phyloP scores from a whole-genome alignment of 1,140 invertebrate genomes.

The Heliconius nattereri region DNA sequence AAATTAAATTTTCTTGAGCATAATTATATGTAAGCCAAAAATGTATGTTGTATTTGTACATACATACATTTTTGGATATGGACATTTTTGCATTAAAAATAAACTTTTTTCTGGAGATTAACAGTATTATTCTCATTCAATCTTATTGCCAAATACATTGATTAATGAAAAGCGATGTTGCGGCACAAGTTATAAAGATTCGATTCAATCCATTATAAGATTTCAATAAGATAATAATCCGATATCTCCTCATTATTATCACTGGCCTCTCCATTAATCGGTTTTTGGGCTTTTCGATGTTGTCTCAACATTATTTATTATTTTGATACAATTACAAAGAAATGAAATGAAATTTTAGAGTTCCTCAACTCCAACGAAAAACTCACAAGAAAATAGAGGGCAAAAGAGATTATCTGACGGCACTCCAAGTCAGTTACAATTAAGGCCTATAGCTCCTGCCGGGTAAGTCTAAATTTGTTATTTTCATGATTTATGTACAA shows the following conservation, averaged over 20 bases:
- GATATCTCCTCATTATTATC: background rate
- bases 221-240: background rate
- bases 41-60: no score
- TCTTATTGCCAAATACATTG: no score
- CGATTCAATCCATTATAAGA: no score
- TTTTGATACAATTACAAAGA: background rate
- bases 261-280: constrained; percentile 30
- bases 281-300: constrained; percentile 39
- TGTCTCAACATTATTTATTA: background rate
- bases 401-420: constrained; percentile 74
- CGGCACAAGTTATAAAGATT: no score
- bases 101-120: no score
- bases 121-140: no score
- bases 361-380: constrained; percentile 62
- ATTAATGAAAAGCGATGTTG: no score
- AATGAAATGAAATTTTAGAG: constrained; percentile 52
- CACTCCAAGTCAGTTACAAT: constrained; percentile 69
- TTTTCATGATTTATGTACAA: background rate
- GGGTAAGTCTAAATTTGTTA: constrained; percentile 55
- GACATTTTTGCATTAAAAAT: no score
- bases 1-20: no score
- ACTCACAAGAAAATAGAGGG: constrained; percentile 63
- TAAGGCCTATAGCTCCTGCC: constrained; percentile 71
- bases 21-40: no score
- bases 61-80: no score